Percentiles rank a stretch among this genome's conserved stretches.
These are phyloP conservation scores for Neopipo cinnamomea DNA, from an alignment of 2,113 vertebrate species.

Conservation along the genomic window DNA sequence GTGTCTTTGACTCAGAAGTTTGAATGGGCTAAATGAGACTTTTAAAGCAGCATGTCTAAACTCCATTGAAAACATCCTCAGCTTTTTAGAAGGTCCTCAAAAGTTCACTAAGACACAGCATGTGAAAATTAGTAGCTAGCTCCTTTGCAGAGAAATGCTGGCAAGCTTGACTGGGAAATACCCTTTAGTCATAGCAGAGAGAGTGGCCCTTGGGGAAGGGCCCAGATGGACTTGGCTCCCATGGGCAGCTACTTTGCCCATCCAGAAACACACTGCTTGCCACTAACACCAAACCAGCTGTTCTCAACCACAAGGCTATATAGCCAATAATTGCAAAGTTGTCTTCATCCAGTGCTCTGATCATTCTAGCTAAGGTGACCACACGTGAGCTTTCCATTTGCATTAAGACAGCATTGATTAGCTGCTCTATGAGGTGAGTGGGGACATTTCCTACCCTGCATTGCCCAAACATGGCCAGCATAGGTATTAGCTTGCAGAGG, in stretches of 20 bases:
- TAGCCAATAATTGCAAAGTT: background rate
- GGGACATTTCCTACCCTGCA: background rate
- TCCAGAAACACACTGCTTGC: background rate
- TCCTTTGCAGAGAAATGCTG: background rate
- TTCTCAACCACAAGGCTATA: background rate
- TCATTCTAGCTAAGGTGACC: background rate
- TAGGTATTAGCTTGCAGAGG: background rate
- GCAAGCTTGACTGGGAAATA: background rate
- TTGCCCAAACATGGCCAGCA: background rate
- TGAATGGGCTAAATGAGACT: background rate
- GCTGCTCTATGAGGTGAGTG: background rate
- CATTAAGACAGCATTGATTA: background rate
- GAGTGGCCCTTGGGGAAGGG: background rate
- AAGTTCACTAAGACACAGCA: background rate
- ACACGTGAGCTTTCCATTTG: background rate
- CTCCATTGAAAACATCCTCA: background rate
- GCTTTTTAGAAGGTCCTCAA: background rate
- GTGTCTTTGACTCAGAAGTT: background rate
- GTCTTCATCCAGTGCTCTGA: background rate
- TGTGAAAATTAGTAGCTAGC: background rate
- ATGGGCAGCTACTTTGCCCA: background rate
- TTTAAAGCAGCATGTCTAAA: background rate
- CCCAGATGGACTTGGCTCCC: background rate
- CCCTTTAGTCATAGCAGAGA: background rate
- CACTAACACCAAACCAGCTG: background rate